Evolutionary conservation across 2,888 invertebrate genomes (phyloP), one percentile per base, ranked within the genome.

Genomic region (Andrena haemorrhoa): DNA sequence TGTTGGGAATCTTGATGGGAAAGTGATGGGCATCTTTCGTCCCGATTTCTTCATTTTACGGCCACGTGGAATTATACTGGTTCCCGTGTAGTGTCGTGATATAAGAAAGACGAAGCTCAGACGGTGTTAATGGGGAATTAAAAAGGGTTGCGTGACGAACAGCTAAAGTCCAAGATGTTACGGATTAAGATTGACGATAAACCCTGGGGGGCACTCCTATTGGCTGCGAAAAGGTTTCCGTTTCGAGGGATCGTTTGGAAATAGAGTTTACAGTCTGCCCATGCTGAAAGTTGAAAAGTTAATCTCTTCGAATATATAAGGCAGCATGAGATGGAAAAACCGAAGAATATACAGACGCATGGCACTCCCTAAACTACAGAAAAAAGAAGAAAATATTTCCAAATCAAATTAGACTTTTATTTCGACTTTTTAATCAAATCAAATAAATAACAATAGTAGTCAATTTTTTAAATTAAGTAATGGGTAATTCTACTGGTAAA

Each of bases 111-210:
- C 23, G 6, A 26, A 26, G 41, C 41, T 35, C 1, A 10, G 35
- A 2, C 2, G 35, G 49, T 5, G n/a, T 23, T 71, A 49, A 63
- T 47, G 41, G 6, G 2, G 33, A 49, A 49, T 49, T 35, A 35
- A 3, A 33, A 73, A 16, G 33, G 53, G 47, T 26, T 26, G 31
- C 56, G 53, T 79, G 75, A n/a, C 26, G 12, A 75, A 69, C 63
- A 56, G 7, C 12, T 41, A 58, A 75, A 41, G 56, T 75, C 58
- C 8, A 7, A 63, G 75, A 75, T 66, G n/a, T 61, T 20, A 31
- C 16, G 56, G 58, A 56, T 12, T 6, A 33, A 49, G 69, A 75
- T 68, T 26, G 10, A 26, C 26, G 71, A 76, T 76, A 65, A 60
- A n/a, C 12, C 0, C 3, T 10, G 35, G 49, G 20, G 49, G 35